Percentiles rank a stretch among this genome's conserved stretches.
Conservation (phyloP, 2,888 invertebrate genomes). For the Nymphalis polychloros region DNA sequence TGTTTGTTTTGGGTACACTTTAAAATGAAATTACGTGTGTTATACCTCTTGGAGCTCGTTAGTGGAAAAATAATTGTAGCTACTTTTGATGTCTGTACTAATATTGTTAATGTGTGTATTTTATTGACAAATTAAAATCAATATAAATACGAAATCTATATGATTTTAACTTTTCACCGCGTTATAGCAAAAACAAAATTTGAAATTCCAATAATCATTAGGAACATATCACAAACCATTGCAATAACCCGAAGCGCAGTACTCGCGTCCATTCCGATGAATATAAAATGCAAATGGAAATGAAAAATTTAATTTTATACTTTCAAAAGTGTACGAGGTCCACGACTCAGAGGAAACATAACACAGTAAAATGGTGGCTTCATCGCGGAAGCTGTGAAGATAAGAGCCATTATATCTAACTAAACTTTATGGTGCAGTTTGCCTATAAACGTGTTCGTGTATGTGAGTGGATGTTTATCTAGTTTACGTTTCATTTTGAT, state of each 20-base stretch:
- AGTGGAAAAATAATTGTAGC: background rate
- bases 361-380: conserved; percentile 13
- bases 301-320: conserved; percentile 26
- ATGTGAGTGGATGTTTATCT: background rate
- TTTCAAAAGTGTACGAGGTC: conserved; percentile 22
- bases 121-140: background rate
- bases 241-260: conserved; percentile 10
- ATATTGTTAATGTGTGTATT: background rate
- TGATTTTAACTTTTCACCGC: background rate
- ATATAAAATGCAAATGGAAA: conserved; percentile 22
- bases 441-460: conserved; percentile 1
- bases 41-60: background rate
- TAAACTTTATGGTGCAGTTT: conserved; percentile 27
- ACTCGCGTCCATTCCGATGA: conserved; percentile 11
- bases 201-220: conserved; percentile 19
- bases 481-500: background rate
- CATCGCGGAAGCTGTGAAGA: conserved; percentile 32
- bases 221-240: conserved; percentile 7
- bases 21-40: conserved; percentile 8
- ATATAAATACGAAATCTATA: background rate
- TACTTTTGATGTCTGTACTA: background rate
- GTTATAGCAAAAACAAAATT: background rate
- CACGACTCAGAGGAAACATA: conserved; percentile 23
- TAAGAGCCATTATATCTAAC: conserved; percentile 27
- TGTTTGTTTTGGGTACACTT: conserved; percentile 13